Conservation (phyloP, 2,113 vertebrate genomes). For the Colistium nudipinnis region DNA sequence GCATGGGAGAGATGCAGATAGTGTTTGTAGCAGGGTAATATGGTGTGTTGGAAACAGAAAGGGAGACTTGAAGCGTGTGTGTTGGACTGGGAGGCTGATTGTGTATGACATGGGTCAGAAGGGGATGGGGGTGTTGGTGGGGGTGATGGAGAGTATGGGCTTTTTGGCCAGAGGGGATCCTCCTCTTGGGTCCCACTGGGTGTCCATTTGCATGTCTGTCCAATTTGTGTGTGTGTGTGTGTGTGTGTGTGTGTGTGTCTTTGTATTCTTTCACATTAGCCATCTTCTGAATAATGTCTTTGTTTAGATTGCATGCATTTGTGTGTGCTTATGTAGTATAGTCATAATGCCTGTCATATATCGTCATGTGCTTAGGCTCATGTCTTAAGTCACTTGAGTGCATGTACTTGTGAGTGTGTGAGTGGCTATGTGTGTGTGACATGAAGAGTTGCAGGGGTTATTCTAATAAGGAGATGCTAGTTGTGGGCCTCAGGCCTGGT, state of each 20-base stretch:
- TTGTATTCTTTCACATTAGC: conserved; percentile 54
- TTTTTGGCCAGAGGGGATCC: conserved; percentile 77
- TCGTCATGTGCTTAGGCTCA: conserved; percentile 54
- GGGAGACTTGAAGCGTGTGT: conserved; percentile 42
- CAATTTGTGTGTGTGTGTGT: conserved; percentile 53
- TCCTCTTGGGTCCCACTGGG: conserved; percentile 54
- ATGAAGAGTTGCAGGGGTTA: conserved; percentile 60
- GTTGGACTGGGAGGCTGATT: conserved; percentile 70
- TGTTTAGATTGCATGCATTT: conserved; percentile 62
- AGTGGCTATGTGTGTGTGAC: conserved; percentile 42
- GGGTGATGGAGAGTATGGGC: conserved; percentile 56
- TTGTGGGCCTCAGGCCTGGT: conserved; percentile 65
- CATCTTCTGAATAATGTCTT: conserved; percentile 64
- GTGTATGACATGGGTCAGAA: conserved; percentile 77
- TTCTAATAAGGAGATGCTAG: conserved; percentile 74
- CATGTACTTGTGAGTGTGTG: conserved; percentile 37
- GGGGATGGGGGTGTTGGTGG: conserved; percentile 29
- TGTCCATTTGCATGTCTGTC: conserved; percentile 75
- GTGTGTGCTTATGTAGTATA: conserved; percentile 46
- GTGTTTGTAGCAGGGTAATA: conserved; percentile 23
- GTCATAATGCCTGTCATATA: conserved; percentile 63
- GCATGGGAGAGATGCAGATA: conserved; percentile 43
- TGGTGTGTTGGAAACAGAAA: conserved; percentile 41
- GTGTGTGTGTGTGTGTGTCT: conserved; percentile 45
- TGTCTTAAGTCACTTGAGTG: conserved; percentile 46